Base-by-base conservation (phyloP, 2,113 vertebrate species). In the Anser brachyrhynchus region DNA sequence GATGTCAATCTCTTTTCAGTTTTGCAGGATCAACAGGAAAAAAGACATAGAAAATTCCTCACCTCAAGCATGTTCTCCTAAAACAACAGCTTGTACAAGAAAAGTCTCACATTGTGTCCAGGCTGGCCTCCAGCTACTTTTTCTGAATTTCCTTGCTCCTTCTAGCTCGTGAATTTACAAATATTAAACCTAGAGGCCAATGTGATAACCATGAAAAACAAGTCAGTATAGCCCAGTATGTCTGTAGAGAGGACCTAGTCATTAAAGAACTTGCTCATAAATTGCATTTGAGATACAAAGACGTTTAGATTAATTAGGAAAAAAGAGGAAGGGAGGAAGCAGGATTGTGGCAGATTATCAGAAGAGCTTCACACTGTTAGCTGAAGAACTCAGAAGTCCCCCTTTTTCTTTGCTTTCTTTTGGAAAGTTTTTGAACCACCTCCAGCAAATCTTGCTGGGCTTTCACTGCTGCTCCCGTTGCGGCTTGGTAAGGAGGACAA, bases 361-460 rank as follows among this genome's bases (percentile, higher is more conserved):
- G 37, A 88, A 92, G 72, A 29, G 23, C 62, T 84, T 94, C 52
- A 41, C 52, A 39, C 18, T 37, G 6, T 44, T 54, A 64, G n/a
- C 19, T 35, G 44, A 84, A 57, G 15, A 65, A 89, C 49, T 91
- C 6, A 77, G 57, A 96, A 93, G 81, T 75, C 33, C 57, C 49
- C 87, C 7, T 5, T 89, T 87, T 93, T 92, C 31, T 88, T 59
- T 85, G 29, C 35, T 75, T 92, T 93, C 62, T 51, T 75, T 76
- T 46, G 62, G 80, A 93, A 93, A 89, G 72, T 86, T 95, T 33
- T 92, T 95, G 88, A 89, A 89, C n/a, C 6, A 25, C 19, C 49
- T 82, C 83, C 84, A 82, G 81, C 92, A 92, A 73, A 26, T 84
- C 29, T 66, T 69, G 22, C 58, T 54, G 43, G 22, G 58, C 49